Conservation (phyloP, 2,888 invertebrate species). For the Masnerella sp. region DNA sequence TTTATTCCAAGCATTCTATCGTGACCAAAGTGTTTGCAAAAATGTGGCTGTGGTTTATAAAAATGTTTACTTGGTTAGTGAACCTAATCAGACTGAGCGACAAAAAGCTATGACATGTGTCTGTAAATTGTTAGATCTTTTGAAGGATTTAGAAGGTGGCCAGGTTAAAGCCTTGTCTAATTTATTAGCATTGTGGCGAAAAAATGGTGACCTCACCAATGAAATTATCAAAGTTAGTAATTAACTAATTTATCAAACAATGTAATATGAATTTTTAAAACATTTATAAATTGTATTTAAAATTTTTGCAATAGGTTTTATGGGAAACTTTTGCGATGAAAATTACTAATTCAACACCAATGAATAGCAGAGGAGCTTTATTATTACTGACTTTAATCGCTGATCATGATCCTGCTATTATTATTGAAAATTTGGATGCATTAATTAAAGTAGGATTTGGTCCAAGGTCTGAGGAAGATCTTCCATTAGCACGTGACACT, state of each 20-base stretch:
- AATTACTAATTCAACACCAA: constrained; percentile 83
- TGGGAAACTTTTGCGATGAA: constrained; percentile 91
- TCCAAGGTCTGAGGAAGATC: constrained; percentile 78
- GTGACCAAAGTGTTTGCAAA: constrained; percentile 72
- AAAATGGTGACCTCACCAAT: constrained; percentile 65
- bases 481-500: constrained; percentile 80
- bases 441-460: constrained; percentile 86
- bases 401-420: constrained; percentile 80
- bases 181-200: constrained; percentile 69
- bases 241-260: not conserved
- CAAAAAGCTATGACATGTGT: constrained; percentile 67
- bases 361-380: constrained; percentile 86
- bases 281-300: not conserved
- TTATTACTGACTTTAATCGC: constrained; percentile 89
- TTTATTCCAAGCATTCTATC: constrained; percentile 70
- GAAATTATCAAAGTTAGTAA: constrained; percentile 69
- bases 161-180: constrained; percentile 66
- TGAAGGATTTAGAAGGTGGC: constrained; percentile 69
- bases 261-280: not conserved
- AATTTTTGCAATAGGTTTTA: constrained; percentile 80
- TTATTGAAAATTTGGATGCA: constrained; percentile 84
- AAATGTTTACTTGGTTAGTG: constrained; percentile 67
- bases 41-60: constrained; percentile 72
- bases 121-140: constrained; percentile 68
- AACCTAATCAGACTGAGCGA: constrained; percentile 64